These are phyloP conservation scores for Margarornis squamiger DNA, from an alignment of 2,797 vertebrate species.

Conservation along the genomic window DNA sequence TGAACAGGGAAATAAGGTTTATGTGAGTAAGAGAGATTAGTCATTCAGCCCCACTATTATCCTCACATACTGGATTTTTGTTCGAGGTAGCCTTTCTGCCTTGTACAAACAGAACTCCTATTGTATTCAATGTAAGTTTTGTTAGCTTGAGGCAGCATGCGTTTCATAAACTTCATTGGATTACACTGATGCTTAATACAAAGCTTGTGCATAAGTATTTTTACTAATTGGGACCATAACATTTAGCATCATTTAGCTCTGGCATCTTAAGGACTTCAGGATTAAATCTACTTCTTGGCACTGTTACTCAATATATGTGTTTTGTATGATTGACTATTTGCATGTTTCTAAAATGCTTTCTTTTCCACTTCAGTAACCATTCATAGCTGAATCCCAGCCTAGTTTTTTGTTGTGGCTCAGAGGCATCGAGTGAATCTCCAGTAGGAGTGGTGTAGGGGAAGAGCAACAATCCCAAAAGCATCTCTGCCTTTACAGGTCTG, in stretches of 20 bases:
- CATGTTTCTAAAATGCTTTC: background rate
- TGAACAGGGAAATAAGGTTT: background rate
- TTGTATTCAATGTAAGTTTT: slow-evolving; percentile 21
- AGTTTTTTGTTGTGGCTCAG: background rate
- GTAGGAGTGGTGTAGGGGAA: background rate
- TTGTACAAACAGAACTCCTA: background rate
- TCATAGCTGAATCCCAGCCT: background rate
- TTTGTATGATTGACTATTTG: background rate
- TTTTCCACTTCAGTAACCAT: background rate
- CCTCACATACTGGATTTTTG: background rate
- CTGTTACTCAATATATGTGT: accelerated
- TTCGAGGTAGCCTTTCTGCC: background rate
- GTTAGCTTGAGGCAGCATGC: background rate
- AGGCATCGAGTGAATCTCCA: background rate
- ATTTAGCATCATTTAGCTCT: background rate
- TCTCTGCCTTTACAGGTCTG: background rate
- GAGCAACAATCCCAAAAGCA: background rate
- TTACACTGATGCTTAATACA: background rate
- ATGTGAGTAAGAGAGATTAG: background rate
- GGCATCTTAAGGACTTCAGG: background rate
- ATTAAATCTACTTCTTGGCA: background rate
- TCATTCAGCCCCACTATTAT: background rate
- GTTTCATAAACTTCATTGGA: background rate
- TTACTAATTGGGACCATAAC: background rate
- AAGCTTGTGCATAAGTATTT: background rate